Percentiles rank a stretch among this genome's conserved stretches.
Conservation (phyloP, 1,140 invertebrate genomes). For the Solen grandis region DNA sequence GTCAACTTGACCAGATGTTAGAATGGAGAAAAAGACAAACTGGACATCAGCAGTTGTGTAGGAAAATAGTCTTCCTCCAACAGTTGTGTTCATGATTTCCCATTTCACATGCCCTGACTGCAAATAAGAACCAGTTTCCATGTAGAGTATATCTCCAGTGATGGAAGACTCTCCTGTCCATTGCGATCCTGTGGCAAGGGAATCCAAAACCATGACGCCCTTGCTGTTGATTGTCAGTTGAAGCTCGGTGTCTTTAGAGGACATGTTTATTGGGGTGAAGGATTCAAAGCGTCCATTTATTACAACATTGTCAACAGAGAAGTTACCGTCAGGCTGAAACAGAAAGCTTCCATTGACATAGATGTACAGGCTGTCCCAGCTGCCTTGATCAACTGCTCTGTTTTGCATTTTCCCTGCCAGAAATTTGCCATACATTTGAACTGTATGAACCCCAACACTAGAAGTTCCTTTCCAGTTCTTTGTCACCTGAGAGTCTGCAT, state of each 20-base stretch:
- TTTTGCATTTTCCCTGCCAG: slow-evolving; percentile 60
- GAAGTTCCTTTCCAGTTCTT: slow-evolving; percentile 60
- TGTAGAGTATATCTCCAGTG: slow-evolving; percentile 33
- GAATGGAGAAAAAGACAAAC: slow-evolving; percentile 51
- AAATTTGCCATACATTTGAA: slow-evolving; percentile 61
- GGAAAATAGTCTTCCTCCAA: slow-evolving; percentile 53
- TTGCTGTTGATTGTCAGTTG: slow-evolving; percentile 49
- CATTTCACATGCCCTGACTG: slow-evolving; percentile 57
- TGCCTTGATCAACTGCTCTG: slow-evolving; percentile 33
- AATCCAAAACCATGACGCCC: slow-evolving; percentile 59
- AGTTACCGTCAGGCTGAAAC: slow-evolving; percentile 55
- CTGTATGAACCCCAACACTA: slow-evolving; percentile 51
- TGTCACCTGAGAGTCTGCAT: slow-evolving; percentile 53
- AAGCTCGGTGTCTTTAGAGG: slow-evolving; percentile 18
- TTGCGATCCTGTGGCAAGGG: slow-evolving; percentile 30
- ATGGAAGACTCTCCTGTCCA: slow-evolving; percentile 54
- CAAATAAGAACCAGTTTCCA: slow-evolving; percentile 47
- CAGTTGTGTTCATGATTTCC: slow-evolving; percentile 42
- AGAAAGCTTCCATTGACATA: slow-evolving; percentile 50
- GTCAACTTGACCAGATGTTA: slow-evolving; percentile 38
- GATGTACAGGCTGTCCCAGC: slow-evolving; percentile 61
- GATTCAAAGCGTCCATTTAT: slow-evolving; percentile 56
- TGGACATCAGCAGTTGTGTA: slow-evolving; percentile 47
- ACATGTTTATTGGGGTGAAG: slow-evolving; percentile 53
- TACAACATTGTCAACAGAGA: slow-evolving; percentile 52